Percentiles rank a stretch among this genome's conserved stretches.
Conservation (phyloP, 23 tunicate genomes). For the Oikopleura dioica region DNA sequence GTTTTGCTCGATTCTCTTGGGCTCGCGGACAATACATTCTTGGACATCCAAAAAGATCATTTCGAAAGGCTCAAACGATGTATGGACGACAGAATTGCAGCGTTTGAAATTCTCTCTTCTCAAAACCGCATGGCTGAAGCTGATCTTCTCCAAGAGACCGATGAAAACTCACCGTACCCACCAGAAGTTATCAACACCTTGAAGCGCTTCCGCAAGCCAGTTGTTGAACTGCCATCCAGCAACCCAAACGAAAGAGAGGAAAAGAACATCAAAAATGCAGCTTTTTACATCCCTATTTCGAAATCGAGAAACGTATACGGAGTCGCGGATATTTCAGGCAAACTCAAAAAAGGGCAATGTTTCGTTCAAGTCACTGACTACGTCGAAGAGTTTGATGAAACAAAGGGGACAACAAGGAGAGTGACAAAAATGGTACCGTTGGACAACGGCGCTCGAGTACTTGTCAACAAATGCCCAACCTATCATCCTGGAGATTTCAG, state of each 20-base stretch:
- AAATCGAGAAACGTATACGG: background rate
- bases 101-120: background rate
- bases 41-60: background rate
- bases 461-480: conserved; percentile 3
- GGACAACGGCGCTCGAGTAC: background rate
- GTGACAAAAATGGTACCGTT: no score
- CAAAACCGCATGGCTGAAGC: background rate
- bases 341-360: background rate
- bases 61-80: background rate
- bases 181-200: background rate
- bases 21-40: background rate
- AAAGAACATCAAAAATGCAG: background rate
- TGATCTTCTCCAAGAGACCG: background rate
- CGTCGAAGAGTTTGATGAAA: no score
- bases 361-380: conserved; percentile 3
- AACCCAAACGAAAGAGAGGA: background rate
- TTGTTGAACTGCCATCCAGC: background rate
- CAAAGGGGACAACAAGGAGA: no score
- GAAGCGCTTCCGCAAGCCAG: background rate
- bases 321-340: background rate
- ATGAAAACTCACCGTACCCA: background rate
- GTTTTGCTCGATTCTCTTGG: background rate
- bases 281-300: background rate
- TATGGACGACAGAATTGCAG: background rate
- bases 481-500: conserved; percentile 1